Percentiles rank a stretch among this genome's conserved stretches.
phyloP scores from a whole-genome alignment of 1,140 invertebrate genomes.

The Micrasema longulum region DNA sequence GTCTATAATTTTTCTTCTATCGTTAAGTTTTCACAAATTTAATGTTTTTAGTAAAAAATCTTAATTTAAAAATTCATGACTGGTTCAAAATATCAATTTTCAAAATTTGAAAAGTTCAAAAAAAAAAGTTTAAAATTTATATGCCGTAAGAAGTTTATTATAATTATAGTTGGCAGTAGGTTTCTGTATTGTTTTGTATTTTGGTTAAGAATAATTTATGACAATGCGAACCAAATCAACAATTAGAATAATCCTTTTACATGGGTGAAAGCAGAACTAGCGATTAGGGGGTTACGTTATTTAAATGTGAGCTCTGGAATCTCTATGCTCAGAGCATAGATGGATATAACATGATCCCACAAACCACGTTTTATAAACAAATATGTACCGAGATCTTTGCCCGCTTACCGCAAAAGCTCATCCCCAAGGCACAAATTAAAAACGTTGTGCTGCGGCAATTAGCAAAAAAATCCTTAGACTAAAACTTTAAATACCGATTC shows the following conservation, averaged over 20 bases:
- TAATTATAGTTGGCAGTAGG: too few relatives aligned
- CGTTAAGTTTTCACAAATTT: too few relatives aligned
- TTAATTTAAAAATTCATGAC: too few relatives aligned
- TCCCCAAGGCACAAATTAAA: neutral
- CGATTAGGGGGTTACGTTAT: constrained; percentile 13
- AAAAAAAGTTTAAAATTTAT: too few relatives aligned
- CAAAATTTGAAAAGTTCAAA: too few relatives aligned
- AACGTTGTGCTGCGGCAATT: neutral
- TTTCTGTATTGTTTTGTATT: too few relatives aligned
- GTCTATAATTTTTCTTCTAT: too few relatives aligned
- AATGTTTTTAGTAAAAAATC: too few relatives aligned
- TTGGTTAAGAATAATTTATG: neutral
- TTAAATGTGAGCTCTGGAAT: neutral
- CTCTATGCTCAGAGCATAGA: neutral
- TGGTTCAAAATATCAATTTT: too few relatives aligned
- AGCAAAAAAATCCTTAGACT: neutral
- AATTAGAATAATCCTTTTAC: neutral
- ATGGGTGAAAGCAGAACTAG: neutral
- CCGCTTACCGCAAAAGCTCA: neutral
- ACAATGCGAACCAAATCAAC: neutral
- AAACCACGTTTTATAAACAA: constrained; percentile 23
- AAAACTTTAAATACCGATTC: too few relatives aligned
- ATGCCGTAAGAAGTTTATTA: too few relatives aligned
- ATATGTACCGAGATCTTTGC: constrained; percentile 1
- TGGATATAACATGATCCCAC: neutral